Evolutionary conservation across 2,113 vertebrate species (phyloP).

Genomic region (Erythrocercus mccallii): DNA sequence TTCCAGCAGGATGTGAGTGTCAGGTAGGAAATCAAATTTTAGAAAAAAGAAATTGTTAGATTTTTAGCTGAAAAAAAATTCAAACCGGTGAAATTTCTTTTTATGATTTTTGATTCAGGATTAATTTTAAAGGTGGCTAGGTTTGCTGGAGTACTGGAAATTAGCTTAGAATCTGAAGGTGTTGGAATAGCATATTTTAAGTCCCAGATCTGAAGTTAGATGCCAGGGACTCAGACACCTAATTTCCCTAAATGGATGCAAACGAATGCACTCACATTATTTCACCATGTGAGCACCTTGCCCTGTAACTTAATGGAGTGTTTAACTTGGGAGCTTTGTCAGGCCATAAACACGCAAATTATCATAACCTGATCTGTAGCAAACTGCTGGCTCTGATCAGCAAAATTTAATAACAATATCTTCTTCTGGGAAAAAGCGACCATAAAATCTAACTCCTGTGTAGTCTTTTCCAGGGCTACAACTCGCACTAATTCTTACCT

Average conservation of each 20-base stretch:
- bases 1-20: not conserved
- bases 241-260: conserved; percentile 24
- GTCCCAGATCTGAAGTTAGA: not conserved
- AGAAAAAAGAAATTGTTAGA: not conserved
- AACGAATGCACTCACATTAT: not conserved
- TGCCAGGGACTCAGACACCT: not conserved
- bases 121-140: not conserved
- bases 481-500: not conserved
- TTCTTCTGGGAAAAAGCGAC: not conserved
- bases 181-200: not conserved
- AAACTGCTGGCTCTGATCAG: not conserved
- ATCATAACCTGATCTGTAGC: not conserved
- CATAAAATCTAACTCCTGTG: not conserved
- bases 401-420: not conserved
- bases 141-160: not conserved
- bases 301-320: conserved; percentile 4
- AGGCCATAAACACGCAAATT: not conserved
- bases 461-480: not conserved
- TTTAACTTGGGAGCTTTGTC: not conserved
- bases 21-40: not conserved
- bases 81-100: not conserved
- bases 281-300: not conserved
- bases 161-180: not conserved
- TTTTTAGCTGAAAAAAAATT: not conserved
- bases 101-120: not conserved